Conservation (phyloP, 2,888 invertebrate genomes). For the Ptychoptera albimana region DNA sequence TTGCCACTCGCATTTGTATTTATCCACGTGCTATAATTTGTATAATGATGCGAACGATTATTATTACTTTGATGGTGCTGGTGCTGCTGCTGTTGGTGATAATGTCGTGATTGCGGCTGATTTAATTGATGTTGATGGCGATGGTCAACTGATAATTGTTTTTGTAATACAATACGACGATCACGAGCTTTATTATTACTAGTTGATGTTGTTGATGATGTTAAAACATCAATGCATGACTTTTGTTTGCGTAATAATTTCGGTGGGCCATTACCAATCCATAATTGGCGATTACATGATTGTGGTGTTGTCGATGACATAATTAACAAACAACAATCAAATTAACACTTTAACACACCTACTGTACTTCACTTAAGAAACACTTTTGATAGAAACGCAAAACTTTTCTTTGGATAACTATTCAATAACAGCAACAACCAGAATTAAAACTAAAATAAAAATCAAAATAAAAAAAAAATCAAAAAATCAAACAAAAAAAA, state of each 20-base stretch:
- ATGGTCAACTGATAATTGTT: conserved; percentile 10
- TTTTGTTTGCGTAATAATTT: conserved; percentile 9
- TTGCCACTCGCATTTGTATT: not conserved
- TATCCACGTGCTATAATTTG: not conserved
- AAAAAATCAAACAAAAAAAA: too few relatives aligned
- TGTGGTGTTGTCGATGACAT: too few relatives aligned
- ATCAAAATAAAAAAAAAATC: too few relatives aligned
- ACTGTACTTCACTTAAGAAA: too few relatives aligned
- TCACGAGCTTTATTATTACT: conserved; percentile 2
- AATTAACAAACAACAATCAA: too few relatives aligned
- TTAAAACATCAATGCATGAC: conserved; percentile 8
- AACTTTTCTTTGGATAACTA: too few relatives aligned
- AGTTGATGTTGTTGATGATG: not conserved
- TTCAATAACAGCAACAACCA: too few relatives aligned
- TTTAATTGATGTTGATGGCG: not conserved
- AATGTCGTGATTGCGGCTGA: not conserved
- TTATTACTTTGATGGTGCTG: not conserved
- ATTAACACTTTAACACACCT: too few relatives aligned
- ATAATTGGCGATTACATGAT: too few relatives aligned
- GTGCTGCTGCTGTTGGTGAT: not conserved
- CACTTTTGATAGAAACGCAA: too few relatives aligned
- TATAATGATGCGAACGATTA: not conserved
- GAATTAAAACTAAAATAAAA: too few relatives aligned
- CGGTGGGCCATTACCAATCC: too few relatives aligned
- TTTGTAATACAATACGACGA: conserved; percentile 8